phyloP scores from a whole-genome alignment of 1,140 invertebrate species.

The Globodera rostochiensis region DNA sequence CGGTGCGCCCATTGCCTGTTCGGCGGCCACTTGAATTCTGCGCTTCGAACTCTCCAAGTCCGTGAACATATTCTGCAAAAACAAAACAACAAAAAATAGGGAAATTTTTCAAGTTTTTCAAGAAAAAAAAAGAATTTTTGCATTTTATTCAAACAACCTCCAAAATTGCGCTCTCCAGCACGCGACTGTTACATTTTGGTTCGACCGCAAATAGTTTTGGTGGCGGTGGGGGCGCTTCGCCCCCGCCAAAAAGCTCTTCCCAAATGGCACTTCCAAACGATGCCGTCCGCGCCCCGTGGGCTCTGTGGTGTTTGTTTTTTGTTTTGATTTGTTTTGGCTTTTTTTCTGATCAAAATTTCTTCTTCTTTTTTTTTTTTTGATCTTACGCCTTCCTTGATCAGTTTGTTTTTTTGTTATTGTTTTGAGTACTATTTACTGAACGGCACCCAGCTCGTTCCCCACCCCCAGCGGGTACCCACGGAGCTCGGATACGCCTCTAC shows the following conservation, averaged over 20 bases:
- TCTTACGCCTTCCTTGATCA: too few species aligned
- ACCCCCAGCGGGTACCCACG: too few species aligned
- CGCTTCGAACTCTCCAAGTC: slow-evolving; percentile 36
- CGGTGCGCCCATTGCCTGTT: background rate
- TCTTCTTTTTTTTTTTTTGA: too few species aligned
- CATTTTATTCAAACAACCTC: slow-evolving; percentile 7
- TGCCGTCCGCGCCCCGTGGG: slow-evolving; percentile 18
- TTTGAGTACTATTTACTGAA: too few species aligned
- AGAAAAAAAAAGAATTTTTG: background rate
- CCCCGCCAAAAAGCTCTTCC: slow-evolving; percentile 1
- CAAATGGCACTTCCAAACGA: background rate
- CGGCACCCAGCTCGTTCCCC: too few species aligned
- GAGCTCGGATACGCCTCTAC: too few species aligned
- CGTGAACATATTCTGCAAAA: slow-evolving; percentile 35
- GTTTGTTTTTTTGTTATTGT: too few species aligned
- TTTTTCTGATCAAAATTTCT: too few species aligned
- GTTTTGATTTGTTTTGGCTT: too few species aligned
- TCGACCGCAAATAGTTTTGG: background rate
- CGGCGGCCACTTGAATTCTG: slow-evolving; percentile 28
- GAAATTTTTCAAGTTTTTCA: background rate
- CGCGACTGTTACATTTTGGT: slow-evolving; percentile 18
- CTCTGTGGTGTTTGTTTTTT: background rate
- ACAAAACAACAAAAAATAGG: background rate
- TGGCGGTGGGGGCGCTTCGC: background rate
- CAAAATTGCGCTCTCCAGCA: slow-evolving; percentile 13